Evolutionary conservation across 2,888 invertebrate species (phyloP).

Genomic region (Mesorhabditis sp.): DNA sequence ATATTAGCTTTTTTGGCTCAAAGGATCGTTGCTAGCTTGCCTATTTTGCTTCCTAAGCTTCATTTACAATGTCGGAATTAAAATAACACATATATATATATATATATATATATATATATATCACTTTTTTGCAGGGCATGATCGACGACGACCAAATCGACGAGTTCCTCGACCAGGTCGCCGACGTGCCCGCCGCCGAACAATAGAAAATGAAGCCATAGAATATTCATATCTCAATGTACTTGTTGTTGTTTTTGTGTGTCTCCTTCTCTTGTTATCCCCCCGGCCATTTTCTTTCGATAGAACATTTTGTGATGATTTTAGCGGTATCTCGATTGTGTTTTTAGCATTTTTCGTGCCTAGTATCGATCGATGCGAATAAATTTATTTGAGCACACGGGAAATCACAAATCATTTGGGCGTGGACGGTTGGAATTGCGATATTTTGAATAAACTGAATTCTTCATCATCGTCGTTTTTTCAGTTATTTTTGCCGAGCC

Average conservation of each 20-base stretch:
- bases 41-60: no score
- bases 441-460: no score
- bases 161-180: slow-evolving; percentile 28
- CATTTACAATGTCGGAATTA: neutral
- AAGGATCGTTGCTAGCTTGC: no score
- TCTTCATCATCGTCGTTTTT: no score
- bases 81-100: neutral
- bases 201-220: no score
- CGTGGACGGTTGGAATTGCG: no score
- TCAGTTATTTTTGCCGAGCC: slow-evolving; percentile 4
- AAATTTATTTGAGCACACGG: no score
- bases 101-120: neutral
- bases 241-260: neutral
- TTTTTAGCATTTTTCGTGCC: no score
- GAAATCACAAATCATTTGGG: no score
- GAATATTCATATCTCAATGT: neutral
- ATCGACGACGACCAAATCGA: slow-evolving; percentile 34
- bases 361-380: no score
- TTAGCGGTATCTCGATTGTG: no score
- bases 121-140: slow-evolving; percentile 17
- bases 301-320: neutral
- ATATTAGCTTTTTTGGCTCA: no score
- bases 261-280: neutral
- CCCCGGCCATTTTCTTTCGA: neutral
- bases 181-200: slow-evolving; percentile 7